A percentile compares a stretch with the other conserved stretches of the same genome.
phyloP scores from a whole-genome alignment of 2,797 vertebrate genomes.

The Nannoperca australis region DNA sequence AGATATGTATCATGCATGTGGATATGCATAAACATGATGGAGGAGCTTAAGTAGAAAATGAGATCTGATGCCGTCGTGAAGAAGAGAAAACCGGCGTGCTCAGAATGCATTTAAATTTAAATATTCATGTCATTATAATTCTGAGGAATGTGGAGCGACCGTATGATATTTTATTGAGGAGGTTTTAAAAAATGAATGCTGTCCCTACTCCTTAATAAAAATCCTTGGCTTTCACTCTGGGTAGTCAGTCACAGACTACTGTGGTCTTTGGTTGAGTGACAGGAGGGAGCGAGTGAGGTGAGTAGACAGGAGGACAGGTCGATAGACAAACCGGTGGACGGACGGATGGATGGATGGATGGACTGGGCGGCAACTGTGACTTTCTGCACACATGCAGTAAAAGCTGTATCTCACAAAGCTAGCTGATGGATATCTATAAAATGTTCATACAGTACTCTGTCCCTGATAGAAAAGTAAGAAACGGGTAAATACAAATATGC shows the following conservation, averaged over 20 bases:
- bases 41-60: slow-evolving; percentile 91
- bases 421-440: slow-evolving; percentile 15
- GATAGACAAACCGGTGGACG: background rate
- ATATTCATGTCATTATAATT: slow-evolving; percentile 94
- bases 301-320: slow-evolving; percentile 29
- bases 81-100: slow-evolving; percentile 85
- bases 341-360: slow-evolving; percentile 10
- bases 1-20: slow-evolving; percentile 90
- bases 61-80: slow-evolving; percentile 88
- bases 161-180: slow-evolving; percentile 92
- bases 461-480: background rate
- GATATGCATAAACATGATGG: slow-evolving; percentile 91
- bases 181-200: slow-evolving; percentile 92
- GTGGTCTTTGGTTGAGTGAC: slow-evolving; percentile 70
- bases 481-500: background rate
- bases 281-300: slow-evolving; percentile 55
- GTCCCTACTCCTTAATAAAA: slow-evolving; percentile 90
- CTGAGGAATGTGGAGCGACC: slow-evolving; percentile 91
- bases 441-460: slow-evolving; percentile 11
- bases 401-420: background rate
- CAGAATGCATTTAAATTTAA: slow-evolving; percentile 91
- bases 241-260: slow-evolving; percentile 70
- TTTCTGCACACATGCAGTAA: background rate
- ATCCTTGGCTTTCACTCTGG: slow-evolving; percentile 79
- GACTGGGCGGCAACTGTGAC: slow-evolving; percentile 4